These are phyloP conservation scores for Leptosomus discolor DNA, from an alignment of 2,113 vertebrate species.

Conservation along the genomic window DNA sequence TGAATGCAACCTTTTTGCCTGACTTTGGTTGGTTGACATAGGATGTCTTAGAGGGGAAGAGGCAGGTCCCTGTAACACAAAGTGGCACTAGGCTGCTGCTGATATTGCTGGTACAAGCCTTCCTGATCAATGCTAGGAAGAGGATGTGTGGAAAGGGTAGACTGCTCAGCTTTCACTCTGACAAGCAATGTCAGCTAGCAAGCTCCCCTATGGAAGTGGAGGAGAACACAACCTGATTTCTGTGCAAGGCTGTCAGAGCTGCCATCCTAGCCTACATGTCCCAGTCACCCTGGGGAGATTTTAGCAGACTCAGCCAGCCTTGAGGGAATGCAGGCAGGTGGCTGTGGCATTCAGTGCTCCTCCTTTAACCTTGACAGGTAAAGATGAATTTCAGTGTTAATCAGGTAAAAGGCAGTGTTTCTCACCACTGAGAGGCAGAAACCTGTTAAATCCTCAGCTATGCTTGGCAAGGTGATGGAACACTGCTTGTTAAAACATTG, in stretches of 20 bases:
- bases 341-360: background rate
- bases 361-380: background rate
- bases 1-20: background rate
- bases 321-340: background rate
- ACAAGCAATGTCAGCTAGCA: background rate
- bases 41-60: background rate
- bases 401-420: background rate
- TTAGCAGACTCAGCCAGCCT: background rate
- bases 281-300: background rate
- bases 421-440: background rate
- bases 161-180: background rate
- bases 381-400: background rate
- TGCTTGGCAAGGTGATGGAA: background rate
- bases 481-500: background rate
- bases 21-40: background rate
- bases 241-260: background rate
- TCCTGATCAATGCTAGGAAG: background rate
- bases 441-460: background rate
- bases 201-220: background rate
- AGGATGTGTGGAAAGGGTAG: background rate
- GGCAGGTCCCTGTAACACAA: rapidly evolving
- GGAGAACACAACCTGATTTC: background rate
- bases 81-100: background rate
- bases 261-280: background rate
- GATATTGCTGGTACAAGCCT: background rate